These are phyloP conservation scores for Tupaia tana DNA, from an alignment of 2,113 vertebrate genomes.

Conservation along the genomic window DNA sequence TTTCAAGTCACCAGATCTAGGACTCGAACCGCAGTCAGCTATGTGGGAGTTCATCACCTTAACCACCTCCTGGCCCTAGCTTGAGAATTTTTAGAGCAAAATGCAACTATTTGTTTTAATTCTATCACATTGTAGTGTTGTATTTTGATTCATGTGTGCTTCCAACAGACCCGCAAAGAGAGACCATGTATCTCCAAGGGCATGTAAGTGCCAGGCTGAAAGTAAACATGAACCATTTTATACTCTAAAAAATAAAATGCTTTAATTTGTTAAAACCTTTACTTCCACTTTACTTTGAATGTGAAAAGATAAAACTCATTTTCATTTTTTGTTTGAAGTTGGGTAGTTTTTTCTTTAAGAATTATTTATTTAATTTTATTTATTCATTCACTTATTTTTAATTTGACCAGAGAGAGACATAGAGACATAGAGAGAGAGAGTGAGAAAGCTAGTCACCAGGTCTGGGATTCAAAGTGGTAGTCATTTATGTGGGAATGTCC, in stretches of 20 bases:
- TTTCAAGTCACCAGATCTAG: too few species aligned
- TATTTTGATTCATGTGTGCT: neutral
- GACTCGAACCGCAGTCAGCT: too few species aligned
- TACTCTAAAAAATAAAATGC: neutral
- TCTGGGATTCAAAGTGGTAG: too few species aligned
- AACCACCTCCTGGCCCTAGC: too few species aligned
- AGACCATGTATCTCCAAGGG: neutral
- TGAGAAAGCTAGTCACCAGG: too few species aligned
- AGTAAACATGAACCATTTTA: neutral
- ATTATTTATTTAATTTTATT: too few species aligned
- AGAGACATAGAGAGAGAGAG: too few species aligned
- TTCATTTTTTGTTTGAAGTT: conserved; percentile 17
- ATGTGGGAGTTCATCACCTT: too few species aligned
- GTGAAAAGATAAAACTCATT: neutral
- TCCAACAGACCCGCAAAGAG: neutral
- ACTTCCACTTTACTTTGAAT: neutral
- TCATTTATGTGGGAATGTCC: too few species aligned
- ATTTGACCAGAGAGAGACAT: too few species aligned
- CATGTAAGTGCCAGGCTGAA: neutral
- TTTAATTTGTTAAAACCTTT: neutral
- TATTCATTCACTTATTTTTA: too few species aligned
- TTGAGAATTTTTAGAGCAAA: neutral
- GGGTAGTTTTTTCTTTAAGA: neutral
- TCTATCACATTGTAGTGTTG: neutral
- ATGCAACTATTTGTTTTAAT: neutral